Conservation (phyloP, 1,140 invertebrate species). For the Lucilia cuprina region DNA sequence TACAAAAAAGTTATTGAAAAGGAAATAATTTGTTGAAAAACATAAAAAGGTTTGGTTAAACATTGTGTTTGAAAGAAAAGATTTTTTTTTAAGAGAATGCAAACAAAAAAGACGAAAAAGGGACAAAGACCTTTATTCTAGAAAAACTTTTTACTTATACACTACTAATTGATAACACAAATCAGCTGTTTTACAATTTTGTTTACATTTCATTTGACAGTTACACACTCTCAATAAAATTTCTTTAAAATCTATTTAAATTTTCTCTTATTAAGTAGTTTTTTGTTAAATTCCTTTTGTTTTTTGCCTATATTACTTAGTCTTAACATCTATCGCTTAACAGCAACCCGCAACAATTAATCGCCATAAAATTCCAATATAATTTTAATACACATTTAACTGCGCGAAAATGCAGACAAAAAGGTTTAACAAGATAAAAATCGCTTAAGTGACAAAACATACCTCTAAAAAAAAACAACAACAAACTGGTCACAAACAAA, state of each 20-base stretch:
- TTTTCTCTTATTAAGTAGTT: too few relatives aligned
- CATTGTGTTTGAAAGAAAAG: not conserved
- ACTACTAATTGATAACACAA: too few relatives aligned
- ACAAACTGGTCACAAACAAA: not conserved
- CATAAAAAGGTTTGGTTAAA: not conserved
- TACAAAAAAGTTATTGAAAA: not conserved
- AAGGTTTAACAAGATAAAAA: not conserved
- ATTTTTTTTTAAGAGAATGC: not conserved
- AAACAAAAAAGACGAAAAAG: not conserved
- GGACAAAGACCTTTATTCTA: not conserved
- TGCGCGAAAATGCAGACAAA: not conserved
- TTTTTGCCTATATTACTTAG: too few relatives aligned
- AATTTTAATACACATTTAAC: not conserved
- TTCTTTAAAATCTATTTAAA: too few relatives aligned
- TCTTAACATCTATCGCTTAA: too few relatives aligned
- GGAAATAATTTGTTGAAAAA: not conserved
- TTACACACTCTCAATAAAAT: too few relatives aligned
- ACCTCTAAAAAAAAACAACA: too few relatives aligned
- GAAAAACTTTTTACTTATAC: too few relatives aligned
- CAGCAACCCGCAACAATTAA: not conserved
- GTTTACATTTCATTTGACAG: too few relatives aligned
- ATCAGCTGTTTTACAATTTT: too few relatives aligned
- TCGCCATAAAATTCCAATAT: conserved; percentile 13
- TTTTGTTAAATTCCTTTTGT: too few relatives aligned
- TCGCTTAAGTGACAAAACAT: conserved; percentile 2